Conservation (phyloP, 2,113 vertebrate species). For the Oriolus oriolus region DNA sequence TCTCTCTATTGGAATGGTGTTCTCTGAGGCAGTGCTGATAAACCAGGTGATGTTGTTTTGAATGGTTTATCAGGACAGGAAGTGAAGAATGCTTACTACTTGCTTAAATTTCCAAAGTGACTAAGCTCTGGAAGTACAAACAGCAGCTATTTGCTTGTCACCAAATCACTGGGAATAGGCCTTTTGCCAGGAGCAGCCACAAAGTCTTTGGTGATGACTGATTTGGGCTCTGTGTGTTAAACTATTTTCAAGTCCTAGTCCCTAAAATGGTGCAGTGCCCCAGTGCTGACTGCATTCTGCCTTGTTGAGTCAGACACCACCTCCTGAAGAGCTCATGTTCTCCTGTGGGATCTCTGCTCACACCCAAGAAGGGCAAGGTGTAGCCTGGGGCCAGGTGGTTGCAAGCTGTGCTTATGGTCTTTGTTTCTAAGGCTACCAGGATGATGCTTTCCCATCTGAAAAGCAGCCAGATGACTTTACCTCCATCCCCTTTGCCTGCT, state of each 20-base stretch:
- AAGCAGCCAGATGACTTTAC: neutral
- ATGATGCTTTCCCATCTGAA: neutral
- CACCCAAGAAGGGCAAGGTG: neutral
- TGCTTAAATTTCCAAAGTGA: neutral
- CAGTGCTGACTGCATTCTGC: neutral
- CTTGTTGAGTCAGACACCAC: neutral
- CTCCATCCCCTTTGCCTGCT: neutral
- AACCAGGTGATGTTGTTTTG: neutral
- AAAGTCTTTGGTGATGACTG: neutral
- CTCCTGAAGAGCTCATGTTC: neutral
- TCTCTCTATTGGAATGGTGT: neutral
- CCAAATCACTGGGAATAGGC: neutral
- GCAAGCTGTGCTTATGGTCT: neutral
- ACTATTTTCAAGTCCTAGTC: neutral
- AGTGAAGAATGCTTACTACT: neutral
- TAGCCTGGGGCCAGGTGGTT: neutral
- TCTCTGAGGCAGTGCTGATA: neutral
- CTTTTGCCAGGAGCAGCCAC: neutral
- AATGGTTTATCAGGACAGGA: neutral
- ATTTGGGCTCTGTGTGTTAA: neutral
- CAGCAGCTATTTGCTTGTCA: neutral
- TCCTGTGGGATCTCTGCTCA: neutral
- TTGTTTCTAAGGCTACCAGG: neutral
- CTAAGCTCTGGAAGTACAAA: neutral
- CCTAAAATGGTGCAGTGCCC: neutral